Evolutionary conservation across 2,113 vertebrate genomes (phyloP).

Genomic region (Pipra filicauda): DNA sequence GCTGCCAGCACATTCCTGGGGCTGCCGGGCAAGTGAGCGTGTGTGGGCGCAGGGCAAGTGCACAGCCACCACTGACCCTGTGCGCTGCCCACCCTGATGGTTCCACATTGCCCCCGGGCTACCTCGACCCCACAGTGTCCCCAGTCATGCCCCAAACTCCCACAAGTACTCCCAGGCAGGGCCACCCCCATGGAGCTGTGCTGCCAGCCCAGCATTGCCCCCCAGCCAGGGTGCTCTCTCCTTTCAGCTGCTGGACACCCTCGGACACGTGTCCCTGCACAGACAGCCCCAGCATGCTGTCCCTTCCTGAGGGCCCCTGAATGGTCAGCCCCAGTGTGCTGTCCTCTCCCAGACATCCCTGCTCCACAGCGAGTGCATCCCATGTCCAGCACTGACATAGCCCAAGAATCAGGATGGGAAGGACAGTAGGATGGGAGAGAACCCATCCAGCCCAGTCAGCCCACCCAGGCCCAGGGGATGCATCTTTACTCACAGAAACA

Average conservation of each 20-base stretch:
- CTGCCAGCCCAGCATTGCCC: background rate
- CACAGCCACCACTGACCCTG: background rate
- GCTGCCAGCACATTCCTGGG: constrained; percentile 49
- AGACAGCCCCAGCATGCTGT: fast-evolving
- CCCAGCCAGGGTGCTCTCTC: background rate
- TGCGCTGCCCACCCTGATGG: fast-evolving
- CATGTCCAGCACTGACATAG: background rate
- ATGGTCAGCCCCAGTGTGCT: fast-evolving
- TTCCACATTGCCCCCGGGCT: fast-evolving
- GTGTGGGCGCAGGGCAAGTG: constrained; percentile 27
- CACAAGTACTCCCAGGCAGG: background rate
- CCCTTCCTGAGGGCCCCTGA: background rate
- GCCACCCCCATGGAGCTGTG: fast-evolving
- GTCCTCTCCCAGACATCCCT: no score
- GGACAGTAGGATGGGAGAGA: background rate
- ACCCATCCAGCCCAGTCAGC: background rate
- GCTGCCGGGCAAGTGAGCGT: background rate
- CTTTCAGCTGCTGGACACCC: background rate
- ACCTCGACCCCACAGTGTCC: background rate
- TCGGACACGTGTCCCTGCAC: fast-evolving
- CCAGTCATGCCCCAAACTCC: background rate
- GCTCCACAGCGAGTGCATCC: fast-evolving
- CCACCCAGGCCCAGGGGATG: background rate
- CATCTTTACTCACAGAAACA: background rate
- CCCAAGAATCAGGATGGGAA: background rate